Percentiles rank a stretch among this genome's conserved stretches.
phyloP scores from a whole-genome alignment of 2,888 invertebrate species.

The Hydriomena furcata region DNA sequence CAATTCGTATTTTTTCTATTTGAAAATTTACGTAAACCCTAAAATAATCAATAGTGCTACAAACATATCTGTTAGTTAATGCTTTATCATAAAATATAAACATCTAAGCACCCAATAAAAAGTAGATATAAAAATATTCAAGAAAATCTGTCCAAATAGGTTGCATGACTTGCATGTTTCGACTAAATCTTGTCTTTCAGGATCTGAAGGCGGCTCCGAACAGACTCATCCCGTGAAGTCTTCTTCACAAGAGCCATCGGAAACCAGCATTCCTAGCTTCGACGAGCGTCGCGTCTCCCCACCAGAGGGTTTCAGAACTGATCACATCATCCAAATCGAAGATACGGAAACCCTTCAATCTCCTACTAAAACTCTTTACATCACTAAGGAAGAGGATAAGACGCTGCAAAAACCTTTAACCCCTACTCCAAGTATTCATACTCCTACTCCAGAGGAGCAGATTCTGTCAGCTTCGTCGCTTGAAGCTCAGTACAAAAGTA shows the following conservation, averaged over 20 bases:
- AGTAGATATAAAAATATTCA: no score
- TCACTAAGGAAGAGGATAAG: slow-evolving; percentile 63
- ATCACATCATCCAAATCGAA: slow-evolving; percentile 55
- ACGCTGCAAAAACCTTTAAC: slow-evolving; percentile 65
- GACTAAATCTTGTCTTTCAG: slow-evolving; percentile 37
- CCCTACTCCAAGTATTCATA: slow-evolving; percentile 57
- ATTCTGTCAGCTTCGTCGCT: slow-evolving; percentile 68
- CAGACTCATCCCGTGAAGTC: slow-evolving; percentile 60
- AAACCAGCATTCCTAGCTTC: slow-evolving; percentile 55
- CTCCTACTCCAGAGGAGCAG: slow-evolving; percentile 47
- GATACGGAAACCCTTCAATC: slow-evolving; percentile 64
- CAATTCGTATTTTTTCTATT: no score
- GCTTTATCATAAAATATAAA: no score
- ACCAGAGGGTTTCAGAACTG: slow-evolving; percentile 53
- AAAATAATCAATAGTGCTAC: no score
- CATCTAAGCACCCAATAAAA: no score
- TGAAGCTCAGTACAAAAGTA: slow-evolving; percentile 54
- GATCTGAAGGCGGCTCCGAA: slow-evolving; percentile 60
- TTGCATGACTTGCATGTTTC: no score
- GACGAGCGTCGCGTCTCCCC: slow-evolving; percentile 50
- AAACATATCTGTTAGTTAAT: no score
- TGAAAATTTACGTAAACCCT: no score
- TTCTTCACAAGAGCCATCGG: slow-evolving; percentile 60
- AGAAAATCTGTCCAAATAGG: no score
- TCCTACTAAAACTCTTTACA: slow-evolving; percentile 59